A percentile compares a stretch with the other conserved stretches of the same genome.
Evolutionary conservation across 2,113 vertebrate species (phyloP).

Genomic region (Engystomops pustulosus): DNA sequence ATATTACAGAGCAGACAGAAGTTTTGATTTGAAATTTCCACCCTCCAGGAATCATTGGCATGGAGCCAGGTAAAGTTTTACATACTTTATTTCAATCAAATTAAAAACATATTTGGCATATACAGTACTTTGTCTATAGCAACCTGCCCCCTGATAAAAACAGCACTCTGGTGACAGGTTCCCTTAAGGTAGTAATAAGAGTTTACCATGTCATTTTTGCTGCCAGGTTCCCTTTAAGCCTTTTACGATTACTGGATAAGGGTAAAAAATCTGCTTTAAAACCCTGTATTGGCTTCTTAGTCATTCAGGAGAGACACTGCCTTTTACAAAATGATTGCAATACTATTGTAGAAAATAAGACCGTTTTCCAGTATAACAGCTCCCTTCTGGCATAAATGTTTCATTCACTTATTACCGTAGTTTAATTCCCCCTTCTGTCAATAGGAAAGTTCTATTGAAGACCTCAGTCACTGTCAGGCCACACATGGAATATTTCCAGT

Average conservation of each 20-base stretch:
- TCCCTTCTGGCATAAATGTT: conserved; percentile 28
- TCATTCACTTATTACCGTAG: background rate
- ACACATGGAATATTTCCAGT: background rate
- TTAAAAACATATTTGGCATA: too few species aligned
- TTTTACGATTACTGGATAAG: background rate
- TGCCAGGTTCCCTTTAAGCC: background rate
- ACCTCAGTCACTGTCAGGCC: background rate
- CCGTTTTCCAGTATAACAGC: background rate
- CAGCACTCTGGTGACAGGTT: too few species aligned
- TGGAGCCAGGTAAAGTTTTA: too few species aligned
- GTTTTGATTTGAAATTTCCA: too few species aligned
- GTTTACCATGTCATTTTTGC: too few species aligned
- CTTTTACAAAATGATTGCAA: conserved; percentile 11
- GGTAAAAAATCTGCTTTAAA: background rate
- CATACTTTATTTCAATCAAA: too few species aligned
- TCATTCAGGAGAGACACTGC: background rate
- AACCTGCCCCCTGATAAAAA: too few species aligned
- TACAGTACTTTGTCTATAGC: too few species aligned
- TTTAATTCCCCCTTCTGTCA: background rate
- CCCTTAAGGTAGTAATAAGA: too few species aligned
- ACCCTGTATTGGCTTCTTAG: background rate
- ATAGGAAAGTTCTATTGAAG: background rate
- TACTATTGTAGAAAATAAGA: conserved; percentile 27
- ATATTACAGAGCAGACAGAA: too few species aligned
- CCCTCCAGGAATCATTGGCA: too few species aligned